Evolutionary conservation across 2,888 invertebrate species (phyloP).

Genomic region (Trachelus iudaicus): DNA sequence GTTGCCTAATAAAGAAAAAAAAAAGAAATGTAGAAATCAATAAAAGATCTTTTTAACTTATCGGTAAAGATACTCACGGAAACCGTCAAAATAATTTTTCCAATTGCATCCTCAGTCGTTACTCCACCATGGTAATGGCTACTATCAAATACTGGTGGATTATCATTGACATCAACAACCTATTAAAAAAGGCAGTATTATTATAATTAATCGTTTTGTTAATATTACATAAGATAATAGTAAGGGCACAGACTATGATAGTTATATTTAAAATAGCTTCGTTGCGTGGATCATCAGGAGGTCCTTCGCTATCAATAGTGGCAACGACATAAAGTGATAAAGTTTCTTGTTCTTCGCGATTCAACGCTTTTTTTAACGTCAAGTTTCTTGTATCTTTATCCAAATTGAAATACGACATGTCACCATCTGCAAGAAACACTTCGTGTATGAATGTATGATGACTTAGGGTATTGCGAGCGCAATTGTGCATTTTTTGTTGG

Average conservation of each 20-base stretch:
- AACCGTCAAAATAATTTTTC: conserved; percentile 67
- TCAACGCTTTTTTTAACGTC: conserved; percentile 60
- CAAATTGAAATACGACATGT: conserved; percentile 63
- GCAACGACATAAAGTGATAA: conserved; percentile 68
- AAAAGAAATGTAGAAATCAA: conserved; percentile 3
- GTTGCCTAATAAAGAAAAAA: conserved; percentile 66
- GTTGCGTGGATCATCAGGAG: conserved; percentile 48
- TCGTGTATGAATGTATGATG: not conserved
- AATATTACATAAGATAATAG: not conserved
- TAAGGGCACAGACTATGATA: conserved; percentile 61
- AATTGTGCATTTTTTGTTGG: too few relatives aligned
- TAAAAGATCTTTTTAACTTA: conserved; percentile 4
- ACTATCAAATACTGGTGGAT: conserved; percentile 68
- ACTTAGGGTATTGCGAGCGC: not conserved
- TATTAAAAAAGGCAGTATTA: conserved; percentile 42
- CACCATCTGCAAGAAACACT: conserved; percentile 35
- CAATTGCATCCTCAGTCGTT: conserved; percentile 64
- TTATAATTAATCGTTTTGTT: not conserved
- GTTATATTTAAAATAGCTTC: conserved; percentile 64
- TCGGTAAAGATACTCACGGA: conserved; percentile 56
- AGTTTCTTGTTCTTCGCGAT: conserved; percentile 63
- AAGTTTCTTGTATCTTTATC: conserved; percentile 62
- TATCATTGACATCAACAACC: conserved; percentile 73
- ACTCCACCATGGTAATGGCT: conserved; percentile 69
- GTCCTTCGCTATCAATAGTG: conserved; percentile 62